Evolutionary conservation across 92 coral and sea anemone species (phyloP), one percentile per base, ranked within the genome.

Genomic region (Umimayanthus chanpuru): DNA sequence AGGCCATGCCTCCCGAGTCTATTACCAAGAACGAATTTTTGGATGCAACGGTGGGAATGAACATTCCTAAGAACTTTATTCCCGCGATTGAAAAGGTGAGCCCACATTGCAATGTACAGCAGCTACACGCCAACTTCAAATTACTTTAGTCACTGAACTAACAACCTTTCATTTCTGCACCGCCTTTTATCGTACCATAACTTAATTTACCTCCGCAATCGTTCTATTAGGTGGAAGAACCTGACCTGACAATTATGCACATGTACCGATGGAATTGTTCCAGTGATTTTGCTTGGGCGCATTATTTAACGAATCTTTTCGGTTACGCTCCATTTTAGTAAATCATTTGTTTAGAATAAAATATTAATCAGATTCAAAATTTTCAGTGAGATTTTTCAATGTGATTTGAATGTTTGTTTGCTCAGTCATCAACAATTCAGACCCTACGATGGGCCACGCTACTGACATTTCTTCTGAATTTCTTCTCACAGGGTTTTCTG

Each of bases 11-110:
- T 30, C 94, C 92, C 76, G 96, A 94, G 58, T 89, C 93, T 20
- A 66, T 92, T 73, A 95, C 98, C 50, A 92, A 95, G 75, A 88
- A 89, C 50, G 98, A 97, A 75, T 97, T 97, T 89, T 90, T 92
- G 79, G 96, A 97, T 78, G 98, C 97, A 9, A 97, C 99, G 25
- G 93, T 97, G 21, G 99, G 99, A 56, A 97, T 97, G 99, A 97
- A 97, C 86, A 97, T 97, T 73, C 99, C 99, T 53, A 95, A 93
- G 84, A 97, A 93, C 74, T 97, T 95, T 75, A 95, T 97, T 36
- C 99, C 99, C 11, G 92, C 99, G 5, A 97, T 97, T 47, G 99
- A 97, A 88, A 97, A 97, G 99, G 99, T 97, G 58, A 73, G 86
- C 56, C 44, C 16, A 26, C 18, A 26, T 23, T 44, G 12, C 55